Conservation (phyloP, 2,113 vertebrate genomes). For the Nestor notabilis region DNA sequence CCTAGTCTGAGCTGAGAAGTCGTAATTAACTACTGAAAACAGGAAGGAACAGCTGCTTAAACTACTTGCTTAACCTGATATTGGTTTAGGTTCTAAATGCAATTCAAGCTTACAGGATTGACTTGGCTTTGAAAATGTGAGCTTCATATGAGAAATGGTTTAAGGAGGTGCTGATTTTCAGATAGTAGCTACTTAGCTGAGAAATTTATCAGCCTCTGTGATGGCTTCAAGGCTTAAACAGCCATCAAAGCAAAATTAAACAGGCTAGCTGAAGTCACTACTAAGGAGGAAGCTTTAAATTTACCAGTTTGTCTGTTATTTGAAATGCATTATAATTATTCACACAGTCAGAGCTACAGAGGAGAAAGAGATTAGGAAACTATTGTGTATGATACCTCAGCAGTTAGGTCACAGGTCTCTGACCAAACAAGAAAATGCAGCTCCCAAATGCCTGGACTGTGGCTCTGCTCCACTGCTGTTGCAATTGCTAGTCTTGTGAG, state of each 20-base stretch:
- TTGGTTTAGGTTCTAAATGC: neutral
- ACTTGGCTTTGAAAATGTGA: neutral
- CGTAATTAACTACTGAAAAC: neutral
- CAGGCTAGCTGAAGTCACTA: neutral
- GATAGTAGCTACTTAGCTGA: neutral
- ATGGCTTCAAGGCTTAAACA: neutral
- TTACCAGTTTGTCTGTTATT: neutral
- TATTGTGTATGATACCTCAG: neutral
- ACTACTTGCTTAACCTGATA: neutral
- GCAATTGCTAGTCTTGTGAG: neutral
- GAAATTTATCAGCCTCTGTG: neutral
- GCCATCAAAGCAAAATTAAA: neutral
- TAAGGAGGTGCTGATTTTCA: neutral
- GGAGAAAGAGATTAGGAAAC: neutral
- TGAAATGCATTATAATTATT: neutral
- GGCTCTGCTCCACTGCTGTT: fast-evolving
- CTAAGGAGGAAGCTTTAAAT: neutral
- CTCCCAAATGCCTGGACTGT: neutral
- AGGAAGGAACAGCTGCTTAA: neutral
- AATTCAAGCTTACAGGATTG: neutral
- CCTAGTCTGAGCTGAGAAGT: neutral
- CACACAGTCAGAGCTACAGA: neutral
- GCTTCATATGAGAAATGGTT: neutral
- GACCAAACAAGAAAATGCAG: neutral
- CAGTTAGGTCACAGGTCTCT: neutral